These are phyloP conservation scores for Magallana nippona DNA, from an alignment of 2,888 invertebrate genomes.

Conservation along the genomic window DNA sequence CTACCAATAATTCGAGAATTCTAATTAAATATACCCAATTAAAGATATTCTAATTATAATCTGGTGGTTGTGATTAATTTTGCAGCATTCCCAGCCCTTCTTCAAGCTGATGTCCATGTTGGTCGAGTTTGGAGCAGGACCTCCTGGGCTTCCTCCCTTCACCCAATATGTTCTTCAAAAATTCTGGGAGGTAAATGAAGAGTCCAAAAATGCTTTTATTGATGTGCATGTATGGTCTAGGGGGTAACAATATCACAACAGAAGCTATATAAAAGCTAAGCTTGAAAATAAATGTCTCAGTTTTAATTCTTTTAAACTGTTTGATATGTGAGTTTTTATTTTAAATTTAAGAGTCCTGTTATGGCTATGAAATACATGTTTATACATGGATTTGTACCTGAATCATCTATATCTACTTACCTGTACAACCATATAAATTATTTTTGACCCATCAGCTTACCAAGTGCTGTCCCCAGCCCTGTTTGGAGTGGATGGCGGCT, in stretches of 20 bases:
- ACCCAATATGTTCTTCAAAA: slow-evolving; percentile 92
- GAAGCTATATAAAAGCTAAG: too few relatives aligned
- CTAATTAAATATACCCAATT: too few relatives aligned
- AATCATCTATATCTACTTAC: too few relatives aligned
- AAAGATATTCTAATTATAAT: background rate
- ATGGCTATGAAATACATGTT: too few relatives aligned
- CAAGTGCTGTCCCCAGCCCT: slow-evolving; percentile 93
- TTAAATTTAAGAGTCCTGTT: background rate
- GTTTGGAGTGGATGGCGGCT: slow-evolving; percentile 90
- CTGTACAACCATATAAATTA: too few relatives aligned
- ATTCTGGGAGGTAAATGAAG: slow-evolving; percentile 86
- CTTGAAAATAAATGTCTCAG: too few relatives aligned
- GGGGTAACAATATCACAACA: background rate
- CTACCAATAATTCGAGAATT: too few relatives aligned
- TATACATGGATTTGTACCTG: too few relatives aligned
- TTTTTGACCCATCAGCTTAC: slow-evolving; percentile 81
- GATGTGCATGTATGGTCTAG: too few relatives aligned
- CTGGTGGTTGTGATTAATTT: slow-evolving; percentile 56
- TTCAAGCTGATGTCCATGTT: slow-evolving; percentile 93
- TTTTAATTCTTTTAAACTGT: background rate
- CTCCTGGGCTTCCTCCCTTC: slow-evolving; percentile 92
- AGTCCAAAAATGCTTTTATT: too few relatives aligned
- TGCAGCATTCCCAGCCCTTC: slow-evolving; percentile 91
- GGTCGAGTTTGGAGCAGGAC: slow-evolving; percentile 88
- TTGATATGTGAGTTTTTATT: background rate